These are phyloP conservation scores for Neomorphus geoffroyi DNA, from an alignment of 2,797 vertebrate genomes.

Conservation along the genomic window DNA sequence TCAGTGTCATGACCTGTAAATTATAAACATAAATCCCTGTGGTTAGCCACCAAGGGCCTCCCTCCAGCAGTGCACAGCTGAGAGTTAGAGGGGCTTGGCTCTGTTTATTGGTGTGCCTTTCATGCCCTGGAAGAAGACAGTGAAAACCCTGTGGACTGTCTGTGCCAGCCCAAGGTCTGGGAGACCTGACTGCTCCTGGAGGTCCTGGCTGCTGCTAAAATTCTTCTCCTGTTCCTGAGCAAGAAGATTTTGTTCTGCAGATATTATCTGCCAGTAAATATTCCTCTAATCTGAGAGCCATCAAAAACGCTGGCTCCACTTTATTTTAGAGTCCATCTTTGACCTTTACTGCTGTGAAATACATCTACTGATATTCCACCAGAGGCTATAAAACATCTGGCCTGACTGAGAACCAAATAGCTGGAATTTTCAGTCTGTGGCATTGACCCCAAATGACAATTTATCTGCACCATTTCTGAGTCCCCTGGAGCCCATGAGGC, in stretches of 20 bases:
- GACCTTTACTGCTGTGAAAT: slow-evolving; percentile 49
- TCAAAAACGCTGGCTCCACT: slow-evolving; percentile 40
- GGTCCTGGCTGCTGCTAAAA: neutral
- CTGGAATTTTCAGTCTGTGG: slow-evolving; percentile 13
- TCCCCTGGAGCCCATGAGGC: neutral
- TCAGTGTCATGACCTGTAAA: neutral
- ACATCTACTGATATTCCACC: slow-evolving; percentile 48
- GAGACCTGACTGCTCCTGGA: neutral
- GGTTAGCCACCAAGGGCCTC: neutral
- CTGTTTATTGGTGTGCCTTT: neutral
- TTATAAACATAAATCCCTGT: neutral
- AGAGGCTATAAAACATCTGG: slow-evolving; percentile 64
- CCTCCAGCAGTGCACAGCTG: neutral
- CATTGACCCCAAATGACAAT: slow-evolving; percentile 20
- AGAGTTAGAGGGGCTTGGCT: neutral
- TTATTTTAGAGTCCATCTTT: slow-evolving; percentile 52
- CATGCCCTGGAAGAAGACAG: neutral
- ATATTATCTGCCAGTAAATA: slow-evolving; percentile 35
- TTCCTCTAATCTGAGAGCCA: slow-evolving; percentile 9
- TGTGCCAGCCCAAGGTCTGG: neutral
- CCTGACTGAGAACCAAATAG: slow-evolving; percentile 35
- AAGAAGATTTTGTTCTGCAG: neutral
- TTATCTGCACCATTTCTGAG: slow-evolving; percentile 24
- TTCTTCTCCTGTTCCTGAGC: neutral
- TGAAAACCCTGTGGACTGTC: neutral